Evolutionary conservation across 2,113 vertebrate genomes (phyloP).

Genomic region (Prietella phreatophila): DNA sequence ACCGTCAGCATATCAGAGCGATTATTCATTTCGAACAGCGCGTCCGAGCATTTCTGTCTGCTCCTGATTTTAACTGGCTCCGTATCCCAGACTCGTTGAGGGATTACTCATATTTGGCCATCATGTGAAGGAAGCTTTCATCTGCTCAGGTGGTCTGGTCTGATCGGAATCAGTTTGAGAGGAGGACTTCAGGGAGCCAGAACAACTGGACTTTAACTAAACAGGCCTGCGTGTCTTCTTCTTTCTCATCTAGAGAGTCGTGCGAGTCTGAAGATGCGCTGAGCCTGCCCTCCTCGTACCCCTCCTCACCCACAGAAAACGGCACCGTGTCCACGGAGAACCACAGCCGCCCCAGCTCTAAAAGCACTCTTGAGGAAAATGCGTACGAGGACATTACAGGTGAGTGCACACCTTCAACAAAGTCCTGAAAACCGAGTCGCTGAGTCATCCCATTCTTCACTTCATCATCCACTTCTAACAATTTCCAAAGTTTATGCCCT

Average conservation of each 20-base stretch:
- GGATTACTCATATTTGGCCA: constrained; percentile 16
- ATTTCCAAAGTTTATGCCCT: not conserved
- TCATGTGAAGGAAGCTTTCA: constrained; percentile 43
- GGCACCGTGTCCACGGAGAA: constrained; percentile 77
- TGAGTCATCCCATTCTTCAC: not conserved
- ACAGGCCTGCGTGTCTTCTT: not conserved
- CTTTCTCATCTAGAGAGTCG: constrained; percentile 78
- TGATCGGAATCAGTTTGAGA: constrained; percentile 34
- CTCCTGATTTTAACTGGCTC: constrained; percentile 24
- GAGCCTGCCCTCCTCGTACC: constrained; percentile 83
- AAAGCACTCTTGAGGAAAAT: constrained; percentile 98
- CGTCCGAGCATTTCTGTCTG: constrained; percentile 8
- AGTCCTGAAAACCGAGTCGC: not conserved
- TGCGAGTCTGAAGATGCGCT: constrained; percentile 90
- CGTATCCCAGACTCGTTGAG: constrained; percentile 19
- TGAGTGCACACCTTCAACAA: constrained; percentile 69
- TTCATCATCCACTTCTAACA: not conserved
- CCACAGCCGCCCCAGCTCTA: constrained; percentile 83
- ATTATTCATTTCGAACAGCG: constrained; percentile 15
- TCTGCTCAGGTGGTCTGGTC: constrained; percentile 54
- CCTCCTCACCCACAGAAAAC: constrained; percentile 88
- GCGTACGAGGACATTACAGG: constrained; percentile 97
- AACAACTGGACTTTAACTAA: constrained; percentile 28
- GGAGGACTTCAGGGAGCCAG: constrained; percentile 23
- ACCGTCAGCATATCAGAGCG: constrained; percentile 18